phyloP scores from a whole-genome alignment of 2,797 vertebrate species.

The Syngnathus acus region DNA sequence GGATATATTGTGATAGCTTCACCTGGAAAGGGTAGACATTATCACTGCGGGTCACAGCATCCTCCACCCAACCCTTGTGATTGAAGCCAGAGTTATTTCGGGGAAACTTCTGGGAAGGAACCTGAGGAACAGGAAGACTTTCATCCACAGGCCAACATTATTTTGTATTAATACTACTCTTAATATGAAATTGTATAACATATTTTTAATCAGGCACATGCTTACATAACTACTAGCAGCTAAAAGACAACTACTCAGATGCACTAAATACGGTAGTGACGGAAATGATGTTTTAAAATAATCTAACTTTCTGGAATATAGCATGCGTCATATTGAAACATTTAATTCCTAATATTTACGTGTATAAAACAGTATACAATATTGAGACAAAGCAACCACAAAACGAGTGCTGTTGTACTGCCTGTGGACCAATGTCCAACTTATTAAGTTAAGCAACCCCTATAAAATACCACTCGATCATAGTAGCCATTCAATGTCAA shows the following conservation, averaged over 20 bases:
- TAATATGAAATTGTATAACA: constrained; percentile 4
- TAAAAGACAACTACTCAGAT: background rate
- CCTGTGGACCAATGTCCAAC: background rate
- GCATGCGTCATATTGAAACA: too few relatives aligned
- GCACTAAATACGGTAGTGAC: background rate
- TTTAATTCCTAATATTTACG: background rate
- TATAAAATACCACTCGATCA: background rate
- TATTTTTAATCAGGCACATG: constrained; percentile 2
- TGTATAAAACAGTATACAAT: background rate
- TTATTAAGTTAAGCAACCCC: background rate
- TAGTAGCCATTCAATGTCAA: background rate
- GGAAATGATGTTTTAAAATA: too few relatives aligned
- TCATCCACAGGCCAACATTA: background rate
- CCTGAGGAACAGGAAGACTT: constrained; percentile 53
- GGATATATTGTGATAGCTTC: constrained; percentile 40
- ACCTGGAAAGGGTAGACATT: constrained; percentile 97
- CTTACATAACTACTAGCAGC: background rate
- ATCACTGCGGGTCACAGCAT: constrained; percentile 87
- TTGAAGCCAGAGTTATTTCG: constrained; percentile 90
- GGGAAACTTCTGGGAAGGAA: constrained; percentile 93
- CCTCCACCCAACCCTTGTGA: constrained; percentile 97
- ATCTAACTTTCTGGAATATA: too few relatives aligned
- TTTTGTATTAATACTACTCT: background rate
- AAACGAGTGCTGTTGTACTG: background rate
- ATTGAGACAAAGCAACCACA: background rate